These are phyloP conservation scores for Muscicapa striata DNA, from an alignment of 2,797 vertebrate genomes.

Conservation along the genomic window DNA sequence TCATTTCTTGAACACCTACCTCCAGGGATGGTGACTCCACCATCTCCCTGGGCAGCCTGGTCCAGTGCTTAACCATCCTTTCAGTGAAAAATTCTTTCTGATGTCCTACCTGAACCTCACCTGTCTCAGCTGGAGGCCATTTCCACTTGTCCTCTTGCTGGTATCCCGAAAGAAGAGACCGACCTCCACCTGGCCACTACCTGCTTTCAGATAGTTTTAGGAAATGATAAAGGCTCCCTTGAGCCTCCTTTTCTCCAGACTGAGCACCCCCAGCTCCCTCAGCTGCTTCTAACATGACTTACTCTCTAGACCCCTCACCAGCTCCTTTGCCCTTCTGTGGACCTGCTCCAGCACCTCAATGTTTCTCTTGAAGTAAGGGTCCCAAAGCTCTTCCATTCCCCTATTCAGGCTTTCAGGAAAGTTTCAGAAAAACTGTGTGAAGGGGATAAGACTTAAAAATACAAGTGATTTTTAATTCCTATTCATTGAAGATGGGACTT, in stretches of 20 bases:
- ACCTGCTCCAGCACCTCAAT: rapidly evolving
- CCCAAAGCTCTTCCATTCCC: neutral
- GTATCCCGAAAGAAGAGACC: neutral
- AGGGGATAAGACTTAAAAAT: neutral
- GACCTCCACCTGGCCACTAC: neutral
- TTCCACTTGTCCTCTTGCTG: neutral
- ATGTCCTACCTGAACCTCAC: neutral
- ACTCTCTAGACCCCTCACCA: neutral
- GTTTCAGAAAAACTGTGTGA: neutral
- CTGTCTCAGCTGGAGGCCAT: neutral
- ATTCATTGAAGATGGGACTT: neutral
- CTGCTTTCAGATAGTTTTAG: neutral
- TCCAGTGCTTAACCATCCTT: neutral
- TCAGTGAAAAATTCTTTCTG: neutral
- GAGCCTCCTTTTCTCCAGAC: neutral
- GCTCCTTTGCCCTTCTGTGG: neutral
- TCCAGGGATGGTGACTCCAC: neutral
- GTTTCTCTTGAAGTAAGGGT: neutral
- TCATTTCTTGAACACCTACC: neutral
- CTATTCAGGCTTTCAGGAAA: neutral
- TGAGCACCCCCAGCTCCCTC: neutral
- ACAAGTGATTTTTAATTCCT: neutral
- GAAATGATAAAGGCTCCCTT: neutral
- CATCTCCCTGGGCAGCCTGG: neutral
- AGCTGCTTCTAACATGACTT: neutral